Evolutionary conservation across 2,888 invertebrate species (phyloP).

Genomic region (Lycia hirtaria): DNA sequence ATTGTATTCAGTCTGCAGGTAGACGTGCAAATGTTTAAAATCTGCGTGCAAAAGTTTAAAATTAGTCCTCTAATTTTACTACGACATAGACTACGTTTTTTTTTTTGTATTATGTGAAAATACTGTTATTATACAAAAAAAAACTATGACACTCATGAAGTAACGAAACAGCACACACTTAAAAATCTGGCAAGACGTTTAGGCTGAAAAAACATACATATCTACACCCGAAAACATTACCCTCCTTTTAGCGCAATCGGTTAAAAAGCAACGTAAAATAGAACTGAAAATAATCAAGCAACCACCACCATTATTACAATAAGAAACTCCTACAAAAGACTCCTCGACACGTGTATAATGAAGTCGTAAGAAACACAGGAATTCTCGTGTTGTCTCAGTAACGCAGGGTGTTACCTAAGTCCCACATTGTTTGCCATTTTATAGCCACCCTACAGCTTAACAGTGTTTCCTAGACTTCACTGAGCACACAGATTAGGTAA

Average conservation of each 20-base stretch:
- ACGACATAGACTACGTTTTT: too few relatives aligned
- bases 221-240: too few relatives aligned
- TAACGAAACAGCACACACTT: too few relatives aligned
- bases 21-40: too few relatives aligned
- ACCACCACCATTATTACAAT: neutral
- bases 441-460: constrained; percentile 9
- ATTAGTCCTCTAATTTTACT: too few relatives aligned
- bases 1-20: too few relatives aligned
- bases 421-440: constrained; percentile 25
- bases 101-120: too few relatives aligned
- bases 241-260: neutral
- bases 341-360: constrained; percentile 24
- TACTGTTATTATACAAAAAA: too few relatives aligned
- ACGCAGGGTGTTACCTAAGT: constrained; percentile 22
- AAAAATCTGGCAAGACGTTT: too few relatives aligned
- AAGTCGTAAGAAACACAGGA: constrained; percentile 26
- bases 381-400: constrained; percentile 13
- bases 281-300: neutral
- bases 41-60: too few relatives aligned
- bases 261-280: neutral
- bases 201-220: too few relatives aligned
- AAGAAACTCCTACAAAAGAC: constrained; percentile 20
- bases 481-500: constrained; percentile 14
- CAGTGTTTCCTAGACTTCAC: constrained; percentile 14
- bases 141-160: too few relatives aligned